A percentile compares a stretch with the other conserved stretches of the same genome.
Conservation (phyloP, 2,113 vertebrate genomes). For the Probosciger aterrimus region DNA sequence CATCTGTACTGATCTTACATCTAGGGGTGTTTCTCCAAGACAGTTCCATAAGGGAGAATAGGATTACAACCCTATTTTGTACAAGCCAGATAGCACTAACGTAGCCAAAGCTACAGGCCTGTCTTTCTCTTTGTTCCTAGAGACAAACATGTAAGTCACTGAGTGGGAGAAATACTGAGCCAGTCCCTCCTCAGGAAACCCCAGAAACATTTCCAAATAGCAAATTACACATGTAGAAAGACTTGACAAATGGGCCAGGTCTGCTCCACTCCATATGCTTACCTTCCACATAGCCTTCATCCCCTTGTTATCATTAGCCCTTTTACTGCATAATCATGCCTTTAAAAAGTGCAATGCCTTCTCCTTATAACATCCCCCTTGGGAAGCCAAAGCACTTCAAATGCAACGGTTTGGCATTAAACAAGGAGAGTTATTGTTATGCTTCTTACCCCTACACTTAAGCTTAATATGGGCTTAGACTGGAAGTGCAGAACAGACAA, state of each 20-base stretch:
- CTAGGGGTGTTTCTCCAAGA: neutral
- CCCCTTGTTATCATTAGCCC: neutral
- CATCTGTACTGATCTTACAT: neutral
- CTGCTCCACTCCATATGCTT: neutral
- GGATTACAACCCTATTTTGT: accelerated
- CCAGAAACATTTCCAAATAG: neutral
- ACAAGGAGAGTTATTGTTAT: neutral
- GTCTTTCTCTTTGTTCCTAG: neutral
- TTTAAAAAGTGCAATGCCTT: neutral
- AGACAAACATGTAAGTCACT: neutral
- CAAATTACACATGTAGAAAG: neutral
- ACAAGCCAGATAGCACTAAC: neutral
- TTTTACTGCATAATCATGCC: neutral
- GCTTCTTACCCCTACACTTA: neutral
- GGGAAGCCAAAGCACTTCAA: neutral
- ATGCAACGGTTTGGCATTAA: neutral
- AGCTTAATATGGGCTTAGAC: neutral
- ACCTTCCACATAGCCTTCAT: neutral
- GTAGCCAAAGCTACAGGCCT: neutral
- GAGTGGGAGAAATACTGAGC: neutral
- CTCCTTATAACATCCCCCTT: neutral
- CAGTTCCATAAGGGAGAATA: neutral
- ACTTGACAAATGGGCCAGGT: neutral
- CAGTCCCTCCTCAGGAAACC: neutral
- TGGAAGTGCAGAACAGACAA: neutral